Percentiles rank a stretch among this genome's conserved stretches.
Evolutionary conservation across 2,888 invertebrate species (phyloP).

Genomic region (Dolomedes plantarius): DNA sequence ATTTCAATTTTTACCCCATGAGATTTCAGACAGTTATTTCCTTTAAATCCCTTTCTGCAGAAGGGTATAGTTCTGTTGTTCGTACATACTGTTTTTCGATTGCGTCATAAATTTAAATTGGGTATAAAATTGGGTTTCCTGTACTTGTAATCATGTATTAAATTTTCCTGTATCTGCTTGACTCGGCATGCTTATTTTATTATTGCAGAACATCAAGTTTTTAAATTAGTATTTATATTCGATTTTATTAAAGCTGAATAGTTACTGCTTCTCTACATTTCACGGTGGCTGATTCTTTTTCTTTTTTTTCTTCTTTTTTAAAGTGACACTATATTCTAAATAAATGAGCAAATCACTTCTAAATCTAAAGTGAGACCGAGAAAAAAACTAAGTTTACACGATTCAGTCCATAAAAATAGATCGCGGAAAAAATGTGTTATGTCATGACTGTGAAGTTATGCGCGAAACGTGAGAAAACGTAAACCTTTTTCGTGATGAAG

Average conservation of each 20-base stretch:
- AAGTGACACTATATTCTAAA: constrained; percentile 60
- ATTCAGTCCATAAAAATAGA: constrained; percentile 70
- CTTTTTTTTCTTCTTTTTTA: too few relatives aligned
- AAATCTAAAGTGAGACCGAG: constrained; percentile 57
- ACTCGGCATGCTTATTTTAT: too few relatives aligned
- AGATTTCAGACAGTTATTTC: too few relatives aligned
- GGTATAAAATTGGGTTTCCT: too few relatives aligned
- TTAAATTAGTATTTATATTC: background rate
- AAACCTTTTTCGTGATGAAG: constrained; percentile 60
- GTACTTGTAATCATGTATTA: too few relatives aligned
- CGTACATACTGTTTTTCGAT: too few relatives aligned
- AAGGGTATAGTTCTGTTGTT: too few relatives aligned
- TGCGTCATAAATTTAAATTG: too few relatives aligned
- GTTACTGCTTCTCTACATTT: constrained; percentile 37
- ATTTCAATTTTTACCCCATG: too few relatives aligned
- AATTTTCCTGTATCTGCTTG: too few relatives aligned
- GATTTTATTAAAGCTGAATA: constrained; percentile 23
- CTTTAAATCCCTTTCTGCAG: too few relatives aligned
- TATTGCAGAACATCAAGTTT: too few relatives aligned
- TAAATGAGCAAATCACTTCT: constrained; percentile 64
- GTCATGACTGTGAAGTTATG: constrained; percentile 63
- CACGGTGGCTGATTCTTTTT: constrained; percentile 25
- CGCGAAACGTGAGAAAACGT: constrained; percentile 60
- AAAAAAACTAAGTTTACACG: constrained; percentile 45
- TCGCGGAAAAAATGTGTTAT: constrained; percentile 67